Percentiles rank a stretch among this genome's conserved stretches.
Evolutionary conservation across 2,113 vertebrate species (phyloP).

Genomic region (Ascaphus truei): DNA sequence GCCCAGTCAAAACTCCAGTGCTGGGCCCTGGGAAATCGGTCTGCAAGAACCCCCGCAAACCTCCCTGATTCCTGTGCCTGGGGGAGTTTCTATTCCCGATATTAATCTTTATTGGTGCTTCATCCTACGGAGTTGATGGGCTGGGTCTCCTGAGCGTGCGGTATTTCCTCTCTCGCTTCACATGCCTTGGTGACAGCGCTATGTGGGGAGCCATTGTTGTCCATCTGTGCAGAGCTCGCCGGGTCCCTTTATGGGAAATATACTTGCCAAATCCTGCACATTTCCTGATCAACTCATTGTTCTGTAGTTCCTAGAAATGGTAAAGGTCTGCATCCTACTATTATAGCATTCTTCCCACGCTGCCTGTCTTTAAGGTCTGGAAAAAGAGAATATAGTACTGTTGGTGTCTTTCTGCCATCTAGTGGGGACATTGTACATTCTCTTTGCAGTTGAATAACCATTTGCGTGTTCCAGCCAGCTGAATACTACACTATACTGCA

Average conservation of each 20-base stretch:
- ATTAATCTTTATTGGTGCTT: not conserved
- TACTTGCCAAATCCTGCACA: not conserved
- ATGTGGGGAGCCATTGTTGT: not conserved
- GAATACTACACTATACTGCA: too few relatives aligned
- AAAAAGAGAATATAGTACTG: not conserved
- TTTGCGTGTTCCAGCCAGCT: too few relatives aligned
- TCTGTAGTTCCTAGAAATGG: not conserved
- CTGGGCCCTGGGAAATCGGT: too few relatives aligned
- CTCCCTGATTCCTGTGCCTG: too few relatives aligned
- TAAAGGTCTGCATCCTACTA: not conserved
- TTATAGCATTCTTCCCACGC: not conserved
- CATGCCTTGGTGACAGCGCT: not conserved
- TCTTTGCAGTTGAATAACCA: too few relatives aligned
- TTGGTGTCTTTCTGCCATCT: not conserved
- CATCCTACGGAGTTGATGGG: too few relatives aligned
- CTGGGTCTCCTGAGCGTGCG: too few relatives aligned
- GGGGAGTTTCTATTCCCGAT: not conserved
- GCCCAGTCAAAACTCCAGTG: too few relatives aligned
- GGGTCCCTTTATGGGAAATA: not conserved
- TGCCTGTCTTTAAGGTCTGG: not conserved
- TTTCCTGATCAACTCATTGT: not conserved
- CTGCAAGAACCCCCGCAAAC: too few relatives aligned
- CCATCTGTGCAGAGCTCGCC: not conserved
- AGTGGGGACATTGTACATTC: not conserved
- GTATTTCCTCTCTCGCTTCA: not conserved